Conservation (phyloP, 2,113 vertebrate genomes). For the Psilopogon haemacephalus region DNA sequence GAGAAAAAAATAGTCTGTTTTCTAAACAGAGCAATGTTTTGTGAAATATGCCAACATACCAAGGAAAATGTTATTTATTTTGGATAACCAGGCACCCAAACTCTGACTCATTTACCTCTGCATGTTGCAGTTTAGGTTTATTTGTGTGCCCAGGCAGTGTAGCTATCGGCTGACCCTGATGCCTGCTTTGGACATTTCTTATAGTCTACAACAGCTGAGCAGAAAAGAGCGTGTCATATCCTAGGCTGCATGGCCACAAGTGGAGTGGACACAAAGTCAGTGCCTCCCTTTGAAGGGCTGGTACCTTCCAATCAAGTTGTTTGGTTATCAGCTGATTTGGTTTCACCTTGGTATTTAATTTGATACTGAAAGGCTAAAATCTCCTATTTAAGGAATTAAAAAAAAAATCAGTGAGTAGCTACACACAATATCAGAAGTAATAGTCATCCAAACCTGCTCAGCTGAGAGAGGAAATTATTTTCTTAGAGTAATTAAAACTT, state of each 20-base stretch:
- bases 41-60: background rate
- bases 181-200: background rate
- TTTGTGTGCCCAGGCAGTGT: background rate
- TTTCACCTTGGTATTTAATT: background rate
- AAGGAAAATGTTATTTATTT: background rate
- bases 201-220: background rate
- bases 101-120: background rate
- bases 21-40: background rate
- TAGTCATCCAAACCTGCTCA: background rate
- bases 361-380: background rate
- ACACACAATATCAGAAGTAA: background rate
- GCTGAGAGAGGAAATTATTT: conserved; percentile 13
- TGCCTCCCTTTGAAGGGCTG: background rate
- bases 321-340: background rate
- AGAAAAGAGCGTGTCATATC: background rate
- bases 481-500: background rate
- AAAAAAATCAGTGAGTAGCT: background rate
- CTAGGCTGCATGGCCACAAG: accelerated
- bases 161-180: background rate
- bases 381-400: background rate
- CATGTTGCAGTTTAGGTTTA: background rate
- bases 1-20: background rate
- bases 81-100: background rate
- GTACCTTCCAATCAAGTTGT: background rate
- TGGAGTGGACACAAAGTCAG: background rate